Percentiles rank a stretch among this genome's conserved stretches.
These are phyloP conservation scores for Stictocephala bisonia DNA, from an alignment of 2,888 invertebrate genomes.

Conservation along the genomic window DNA sequence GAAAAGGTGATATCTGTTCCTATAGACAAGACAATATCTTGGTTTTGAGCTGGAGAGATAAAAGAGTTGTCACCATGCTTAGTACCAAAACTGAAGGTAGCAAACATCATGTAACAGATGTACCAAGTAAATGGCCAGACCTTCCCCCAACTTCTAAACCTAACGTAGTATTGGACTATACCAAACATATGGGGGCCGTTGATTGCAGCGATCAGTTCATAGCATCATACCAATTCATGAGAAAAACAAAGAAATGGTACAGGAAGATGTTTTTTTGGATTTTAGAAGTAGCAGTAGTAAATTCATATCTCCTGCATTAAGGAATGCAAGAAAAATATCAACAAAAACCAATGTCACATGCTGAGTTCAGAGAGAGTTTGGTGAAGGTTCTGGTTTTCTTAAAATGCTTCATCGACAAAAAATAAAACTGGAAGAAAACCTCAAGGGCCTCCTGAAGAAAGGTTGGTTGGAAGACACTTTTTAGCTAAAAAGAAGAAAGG, in stretches of 20 bases:
- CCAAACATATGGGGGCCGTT: constrained; percentile 30
- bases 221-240: constrained; percentile 26
- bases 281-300: constrained; percentile 8
- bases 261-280: constrained; percentile 32
- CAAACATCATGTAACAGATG: constrained; percentile 9
- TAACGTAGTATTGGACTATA: constrained; percentile 12
- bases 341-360: constrained; percentile 4
- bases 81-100: constrained; percentile 21
- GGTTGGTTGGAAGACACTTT: not conserved
- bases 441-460: not conserved
- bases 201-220: constrained; percentile 30
- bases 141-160: constrained; percentile 15
- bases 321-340: not conserved
- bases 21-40: not conserved
- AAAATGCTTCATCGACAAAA: not conserved
- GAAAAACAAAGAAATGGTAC: constrained; percentile 20
- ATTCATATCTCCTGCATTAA: constrained; percentile 16
- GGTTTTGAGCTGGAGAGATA: constrained; percentile 1
- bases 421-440: not conserved
- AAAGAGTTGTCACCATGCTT: constrained; percentile 24
- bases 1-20: not conserved
- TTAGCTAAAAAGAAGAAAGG: not conserved
- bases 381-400: not conserved
- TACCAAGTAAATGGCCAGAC: constrained; percentile 21
- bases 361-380: constrained; percentile 17